Base-by-base conservation (phyloP, 2,113 vertebrate genomes). In the Pelmatolapia mariae region DNA sequence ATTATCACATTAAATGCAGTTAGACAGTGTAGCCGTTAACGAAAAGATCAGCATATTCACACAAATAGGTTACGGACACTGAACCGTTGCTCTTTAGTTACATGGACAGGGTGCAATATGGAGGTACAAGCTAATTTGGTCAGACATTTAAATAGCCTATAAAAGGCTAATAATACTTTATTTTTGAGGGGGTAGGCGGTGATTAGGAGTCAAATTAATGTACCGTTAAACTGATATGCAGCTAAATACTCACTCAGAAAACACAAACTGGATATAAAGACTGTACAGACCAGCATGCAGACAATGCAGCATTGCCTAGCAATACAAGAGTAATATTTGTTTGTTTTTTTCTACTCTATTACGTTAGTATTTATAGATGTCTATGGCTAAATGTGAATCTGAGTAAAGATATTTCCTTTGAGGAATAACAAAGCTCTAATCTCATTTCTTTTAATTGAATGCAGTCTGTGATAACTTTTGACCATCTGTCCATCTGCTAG, bases 181-280 rank as follows among this genome's bases (percentile, higher is more conserved):
- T 92, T 86, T 92, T 90, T 87, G 86, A 63, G 88, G 73, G 81
- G 86, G 54, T 82, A 81, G 26, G 56, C 7, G 4, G 73, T 81
- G 87, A 90, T 68, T 78, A 88, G 87, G 88, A 79, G 90, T 95
- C 91, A 94, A 94, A 92, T 92, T 91, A 95, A 95, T 89, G 92
- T 91, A 84, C 80, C 76, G 87, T 87, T 93, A 93, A 95, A 95
- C 93, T 94, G 92, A 92, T 83, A 88, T 50, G 80, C 88, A 53
- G 82, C 92, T 91, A 92, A 93, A 94, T 89, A 81, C 73, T 85
- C 86, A 10, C 26, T 22, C 78, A 78, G 87, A 90, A 89, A 86
- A 80, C 31, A 80, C 22, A 86, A 83, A 88, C 87, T 53, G 31
- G 89, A 90, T 84, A 84, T 68, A 87, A 56, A 63, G 52, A 71